phyloP scores from a whole-genome alignment of 2,797 vertebrate species.

The Rachycentron canadum region DNA sequence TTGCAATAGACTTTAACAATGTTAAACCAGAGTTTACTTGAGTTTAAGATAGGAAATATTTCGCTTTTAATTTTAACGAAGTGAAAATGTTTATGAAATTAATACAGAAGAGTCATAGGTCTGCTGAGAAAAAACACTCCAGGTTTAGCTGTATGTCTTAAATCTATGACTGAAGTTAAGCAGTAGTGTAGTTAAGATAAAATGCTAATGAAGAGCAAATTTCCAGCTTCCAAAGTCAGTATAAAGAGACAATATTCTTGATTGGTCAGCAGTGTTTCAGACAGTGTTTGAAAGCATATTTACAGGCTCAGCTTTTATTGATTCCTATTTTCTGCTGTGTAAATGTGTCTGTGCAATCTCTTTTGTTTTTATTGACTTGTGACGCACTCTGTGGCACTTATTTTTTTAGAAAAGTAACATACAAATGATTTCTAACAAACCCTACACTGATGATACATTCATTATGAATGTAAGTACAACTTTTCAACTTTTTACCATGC shows the following conservation, averaged over 20 bases:
- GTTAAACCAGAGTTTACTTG: no score
- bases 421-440: not conserved
- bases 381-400: slow-evolving; percentile 4
- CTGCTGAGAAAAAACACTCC: not conserved
- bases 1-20: no score
- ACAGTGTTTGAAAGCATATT: not conserved
- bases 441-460: not conserved
- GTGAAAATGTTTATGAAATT: not conserved
- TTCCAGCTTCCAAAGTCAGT: not conserved
- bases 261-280: slow-evolving; percentile 2
- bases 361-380: slow-evolving; percentile 5
- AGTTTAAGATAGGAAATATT: not conserved
- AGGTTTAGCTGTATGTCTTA: not conserved
- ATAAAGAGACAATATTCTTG: not conserved
- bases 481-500: slow-evolving; percentile 3
- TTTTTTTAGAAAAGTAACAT: not conserved
- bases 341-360: not conserved
- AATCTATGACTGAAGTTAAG: not conserved
- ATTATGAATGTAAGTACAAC: not conserved
- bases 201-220: not conserved
- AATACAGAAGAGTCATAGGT: no score
- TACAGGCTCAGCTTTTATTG: not conserved
- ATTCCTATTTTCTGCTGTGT: not conserved
- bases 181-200: not conserved
- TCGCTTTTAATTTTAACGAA: not conserved